phyloP scores from a whole-genome alignment of 2,888 invertebrate genomes.

The Drosophila subquinaria region DNA sequence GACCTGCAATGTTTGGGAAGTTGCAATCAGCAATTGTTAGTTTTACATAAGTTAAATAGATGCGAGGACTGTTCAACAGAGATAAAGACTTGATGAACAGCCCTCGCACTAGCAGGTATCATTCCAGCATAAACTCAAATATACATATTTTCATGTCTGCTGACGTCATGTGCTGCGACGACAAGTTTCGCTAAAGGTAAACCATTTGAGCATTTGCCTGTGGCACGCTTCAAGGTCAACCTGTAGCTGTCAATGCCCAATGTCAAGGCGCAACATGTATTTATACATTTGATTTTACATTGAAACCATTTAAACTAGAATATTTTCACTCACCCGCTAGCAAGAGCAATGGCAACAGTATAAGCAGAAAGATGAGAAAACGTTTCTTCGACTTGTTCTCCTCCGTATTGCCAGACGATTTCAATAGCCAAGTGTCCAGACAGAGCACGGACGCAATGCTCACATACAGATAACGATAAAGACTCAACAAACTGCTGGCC shows the following conservation, averaged over 20 bases:
- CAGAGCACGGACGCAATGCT: constrained; percentile 83
- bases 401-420: constrained; percentile 77
- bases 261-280: constrained; percentile 38
- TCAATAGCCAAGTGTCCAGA: constrained; percentile 83
- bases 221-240: constrained; percentile 52
- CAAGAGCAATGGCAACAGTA: constrained; percentile 87
- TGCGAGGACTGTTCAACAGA: not conserved
- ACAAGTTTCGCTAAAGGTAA: constrained; percentile 48
- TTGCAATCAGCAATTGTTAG: constrained; percentile 36
- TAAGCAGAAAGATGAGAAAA: constrained; percentile 84
- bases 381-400: constrained; percentile 82
- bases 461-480: constrained; percentile 79
- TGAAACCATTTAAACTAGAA: not conserved
- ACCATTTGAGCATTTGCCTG: constrained; percentile 36
- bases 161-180: constrained; percentile 55
- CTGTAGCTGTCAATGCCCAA: constrained; percentile 34
- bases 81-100: not conserved
- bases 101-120: constrained; percentile 14
- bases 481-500: constrained; percentile 59
- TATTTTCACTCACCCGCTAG: constrained; percentile 87
- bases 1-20: constrained; percentile 77
- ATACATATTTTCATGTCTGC: constrained; percentile 16
- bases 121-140: constrained; percentile 37
- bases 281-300: constrained; percentile 54
- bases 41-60: not conserved